Evolutionary conservation across 2,113 vertebrate species (phyloP).

Genomic region (Neoarius graeffei): DNA sequence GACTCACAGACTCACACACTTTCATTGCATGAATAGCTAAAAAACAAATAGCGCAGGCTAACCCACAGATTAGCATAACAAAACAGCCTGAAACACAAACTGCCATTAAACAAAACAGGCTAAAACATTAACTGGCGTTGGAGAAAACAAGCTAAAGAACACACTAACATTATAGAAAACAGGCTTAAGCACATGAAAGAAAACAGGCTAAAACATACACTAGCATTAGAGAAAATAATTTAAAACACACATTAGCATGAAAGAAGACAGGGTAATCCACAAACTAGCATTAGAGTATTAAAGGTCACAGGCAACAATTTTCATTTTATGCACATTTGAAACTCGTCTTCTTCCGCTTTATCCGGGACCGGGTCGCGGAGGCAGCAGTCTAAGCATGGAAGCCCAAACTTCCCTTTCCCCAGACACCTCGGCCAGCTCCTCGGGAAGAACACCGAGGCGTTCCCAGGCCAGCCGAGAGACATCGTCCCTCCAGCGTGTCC

Average conservation of each 20-base stretch:
- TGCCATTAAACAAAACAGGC: background rate
- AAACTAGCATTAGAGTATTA: background rate
- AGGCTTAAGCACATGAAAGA: background rate
- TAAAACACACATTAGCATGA: background rate
- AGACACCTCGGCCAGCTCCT: no score
- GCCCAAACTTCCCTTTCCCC: no score
- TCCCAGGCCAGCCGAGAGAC: no score
- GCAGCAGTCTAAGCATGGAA: no score
- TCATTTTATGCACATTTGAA: no score
- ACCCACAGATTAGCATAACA: background rate
- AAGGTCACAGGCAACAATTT: no score
- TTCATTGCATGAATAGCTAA: background rate
- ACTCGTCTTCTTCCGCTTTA: no score
- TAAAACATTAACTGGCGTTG: background rate
- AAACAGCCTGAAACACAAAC: background rate
- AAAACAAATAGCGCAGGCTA: background rate
- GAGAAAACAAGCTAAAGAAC: background rate
- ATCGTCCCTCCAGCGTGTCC: no score
- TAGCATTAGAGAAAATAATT: background rate
- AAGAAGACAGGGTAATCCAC: background rate
- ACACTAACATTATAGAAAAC: background rate
- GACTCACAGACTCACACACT: constrained; percentile 31
- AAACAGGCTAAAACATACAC: background rate
- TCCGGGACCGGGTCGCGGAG: no score
- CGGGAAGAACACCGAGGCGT: no score